Evolutionary conservation across 2,888 invertebrate species (phyloP).

Genomic region (Mycogona germanica): DNA sequence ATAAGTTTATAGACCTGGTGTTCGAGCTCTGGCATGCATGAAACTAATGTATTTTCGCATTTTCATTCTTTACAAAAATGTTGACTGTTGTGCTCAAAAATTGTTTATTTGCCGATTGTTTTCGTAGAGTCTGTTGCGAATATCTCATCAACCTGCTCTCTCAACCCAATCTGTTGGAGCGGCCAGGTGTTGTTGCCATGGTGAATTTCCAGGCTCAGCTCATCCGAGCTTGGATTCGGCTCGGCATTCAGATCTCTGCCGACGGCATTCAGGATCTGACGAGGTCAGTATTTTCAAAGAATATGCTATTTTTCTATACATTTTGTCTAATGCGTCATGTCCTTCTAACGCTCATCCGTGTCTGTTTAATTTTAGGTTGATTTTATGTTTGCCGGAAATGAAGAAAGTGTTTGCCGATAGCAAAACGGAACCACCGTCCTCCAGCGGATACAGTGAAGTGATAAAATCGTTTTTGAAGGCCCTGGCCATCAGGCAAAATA

Average conservation of each 20-base stretch:
- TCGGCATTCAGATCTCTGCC: conserved; percentile 2
- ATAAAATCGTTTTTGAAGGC: neutral
- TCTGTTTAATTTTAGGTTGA: neutral
- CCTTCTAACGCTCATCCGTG: neutral
- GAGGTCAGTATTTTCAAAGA: neutral
- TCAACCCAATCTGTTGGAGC: neutral
- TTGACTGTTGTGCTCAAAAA: neutral
- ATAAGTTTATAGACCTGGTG: too few species aligned
- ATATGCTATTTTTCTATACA: neutral
- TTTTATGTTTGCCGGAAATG: conserved; percentile 5
- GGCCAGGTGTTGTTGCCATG: neutral
- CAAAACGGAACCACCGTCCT: neutral
- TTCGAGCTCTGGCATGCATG: too few species aligned
- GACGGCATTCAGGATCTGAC: neutral
- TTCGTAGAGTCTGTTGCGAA: conserved; percentile 3
- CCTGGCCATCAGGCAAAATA: neutral
- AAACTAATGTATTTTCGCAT: too few species aligned
- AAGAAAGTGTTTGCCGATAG: neutral
- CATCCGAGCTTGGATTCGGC: conserved; percentile 9
- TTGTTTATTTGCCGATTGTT: neutral
- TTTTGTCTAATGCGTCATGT: neutral
- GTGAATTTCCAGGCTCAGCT: conserved; percentile 4
- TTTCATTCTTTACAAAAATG: too few species aligned
- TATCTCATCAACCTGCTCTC: neutral
- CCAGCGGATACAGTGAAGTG: neutral